Percentiles rank a stretch among this genome's conserved stretches.
phyloP scores from a whole-genome alignment of 2,888 invertebrate genomes.

The Plutella xylostella region DNA sequence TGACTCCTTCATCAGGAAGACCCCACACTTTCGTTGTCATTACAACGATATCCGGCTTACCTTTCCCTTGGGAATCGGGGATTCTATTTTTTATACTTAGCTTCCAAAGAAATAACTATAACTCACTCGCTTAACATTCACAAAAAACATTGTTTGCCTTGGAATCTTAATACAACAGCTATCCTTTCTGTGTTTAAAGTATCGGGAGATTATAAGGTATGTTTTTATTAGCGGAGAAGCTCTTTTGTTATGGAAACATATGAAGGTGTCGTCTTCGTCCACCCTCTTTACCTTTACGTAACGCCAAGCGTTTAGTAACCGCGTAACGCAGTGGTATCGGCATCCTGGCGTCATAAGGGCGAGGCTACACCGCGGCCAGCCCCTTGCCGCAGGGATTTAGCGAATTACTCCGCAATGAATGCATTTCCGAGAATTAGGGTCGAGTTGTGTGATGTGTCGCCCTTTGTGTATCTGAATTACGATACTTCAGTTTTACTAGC shows the following conservation, averaged over 20 bases:
- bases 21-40: not conserved
- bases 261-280: conserved; percentile 15
- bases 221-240: not conserved
- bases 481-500: conserved; percentile 9
- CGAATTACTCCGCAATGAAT: conserved; percentile 28
- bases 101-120: conserved; percentile 4
- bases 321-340: conserved; percentile 13
- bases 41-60: conserved; percentile 3
- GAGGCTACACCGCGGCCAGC: not conserved
- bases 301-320: not conserved
- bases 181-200: conserved; percentile 14
- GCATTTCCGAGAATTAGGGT: conserved; percentile 27
- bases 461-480: conserved; percentile 16
- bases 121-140: not conserved
- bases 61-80: conserved; percentile 1
- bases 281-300: not conserved
- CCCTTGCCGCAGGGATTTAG: conserved; percentile 25
- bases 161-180: conserved; percentile 16
- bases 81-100: not conserved
- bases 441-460: conserved; percentile 11
- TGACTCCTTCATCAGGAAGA: too few relatives aligned
- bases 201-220: too few relatives aligned
- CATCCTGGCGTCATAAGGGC: conserved; percentile 13
- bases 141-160: not conserved
- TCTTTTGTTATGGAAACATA: conserved; percentile 27